Conservation (phyloP, 1,140 invertebrate species). For the Hirudo medicinalis region DNA sequence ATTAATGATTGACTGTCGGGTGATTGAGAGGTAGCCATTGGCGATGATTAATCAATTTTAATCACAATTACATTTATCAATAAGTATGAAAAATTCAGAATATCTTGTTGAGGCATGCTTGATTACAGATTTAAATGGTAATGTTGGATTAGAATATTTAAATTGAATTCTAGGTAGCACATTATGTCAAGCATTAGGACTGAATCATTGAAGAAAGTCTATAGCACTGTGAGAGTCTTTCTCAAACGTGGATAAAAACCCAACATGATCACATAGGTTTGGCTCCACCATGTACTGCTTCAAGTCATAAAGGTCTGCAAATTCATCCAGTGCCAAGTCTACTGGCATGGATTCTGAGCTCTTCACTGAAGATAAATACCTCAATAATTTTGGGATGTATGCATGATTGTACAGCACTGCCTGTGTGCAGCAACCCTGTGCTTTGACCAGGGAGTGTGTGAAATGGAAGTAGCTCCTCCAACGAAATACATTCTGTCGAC, state of each 20-base stretch:
- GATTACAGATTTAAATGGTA: background rate
- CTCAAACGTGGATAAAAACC: background rate
- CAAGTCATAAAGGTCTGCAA: background rate
- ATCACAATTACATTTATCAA: background rate
- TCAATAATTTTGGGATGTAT: background rate
- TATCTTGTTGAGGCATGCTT: too few relatives aligned
- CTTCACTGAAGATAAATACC: background rate
- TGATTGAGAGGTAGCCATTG: too few relatives aligned
- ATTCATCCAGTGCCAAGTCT: background rate
- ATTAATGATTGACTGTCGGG: too few relatives aligned
- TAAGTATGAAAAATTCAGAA: background rate
- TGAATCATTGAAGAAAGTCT: background rate
- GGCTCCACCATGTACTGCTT: background rate
- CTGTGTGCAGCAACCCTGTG: constrained; percentile 4
- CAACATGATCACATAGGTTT: background rate
- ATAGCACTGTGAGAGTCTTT: background rate
- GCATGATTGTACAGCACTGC: background rate
- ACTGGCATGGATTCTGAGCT: background rate
- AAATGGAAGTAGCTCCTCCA: background rate
- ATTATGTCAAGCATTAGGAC: background rate
- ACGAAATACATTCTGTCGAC: background rate
- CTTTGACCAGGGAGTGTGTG: background rate
- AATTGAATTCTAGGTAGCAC: background rate
- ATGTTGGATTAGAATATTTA: too few relatives aligned
- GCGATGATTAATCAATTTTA: too few relatives aligned